Evolutionary conservation across 2,888 invertebrate genomes (phyloP).

Genomic region (Erebia palarica): DNA sequence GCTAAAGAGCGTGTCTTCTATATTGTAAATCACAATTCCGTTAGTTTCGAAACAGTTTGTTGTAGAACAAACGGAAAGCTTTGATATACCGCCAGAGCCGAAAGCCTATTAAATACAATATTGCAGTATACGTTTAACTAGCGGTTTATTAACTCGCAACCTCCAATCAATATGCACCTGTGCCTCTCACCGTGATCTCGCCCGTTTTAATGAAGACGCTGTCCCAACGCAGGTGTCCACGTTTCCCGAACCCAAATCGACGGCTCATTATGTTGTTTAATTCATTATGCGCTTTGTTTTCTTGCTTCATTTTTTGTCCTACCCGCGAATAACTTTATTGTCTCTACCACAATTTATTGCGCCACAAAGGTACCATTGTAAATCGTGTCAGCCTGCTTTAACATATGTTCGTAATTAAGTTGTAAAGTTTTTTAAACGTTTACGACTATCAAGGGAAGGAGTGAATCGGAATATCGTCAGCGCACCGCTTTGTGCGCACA

Average conservation of each 20-base stretch:
- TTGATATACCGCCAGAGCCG: constrained; percentile 18
- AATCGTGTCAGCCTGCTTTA: constrained; percentile 70
- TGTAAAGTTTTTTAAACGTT: constrained; percentile 71
- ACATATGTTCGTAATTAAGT: constrained; percentile 80
- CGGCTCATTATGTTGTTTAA: constrained; percentile 75
- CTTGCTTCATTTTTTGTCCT: constrained; percentile 63
- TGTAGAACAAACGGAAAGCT: constrained; percentile 17
- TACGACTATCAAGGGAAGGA: constrained; percentile 60
- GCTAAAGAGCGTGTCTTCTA: not conserved
- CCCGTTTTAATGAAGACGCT: constrained; percentile 78
- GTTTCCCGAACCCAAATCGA: constrained; percentile 55
- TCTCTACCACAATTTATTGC: constrained; percentile 69
- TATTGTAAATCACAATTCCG: constrained; percentile 7
- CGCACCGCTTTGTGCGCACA: constrained; percentile 49
- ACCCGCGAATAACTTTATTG: constrained; percentile 71
- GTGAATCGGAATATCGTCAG: constrained; percentile 51
- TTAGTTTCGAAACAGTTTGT: not conserved
- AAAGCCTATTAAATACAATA: constrained; percentile 38
- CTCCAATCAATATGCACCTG: constrained; percentile 71
- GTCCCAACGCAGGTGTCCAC: constrained; percentile 71
- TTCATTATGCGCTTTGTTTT: constrained; percentile 80
- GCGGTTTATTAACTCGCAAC: constrained; percentile 49
- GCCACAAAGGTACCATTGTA: constrained; percentile 70
- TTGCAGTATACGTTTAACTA: constrained; percentile 51
- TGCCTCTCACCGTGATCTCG: constrained; percentile 45